These are phyloP conservation scores for Eutolmus rufibarbis DNA, from an alignment of 2,888 invertebrate genomes.

Conservation along the genomic window DNA sequence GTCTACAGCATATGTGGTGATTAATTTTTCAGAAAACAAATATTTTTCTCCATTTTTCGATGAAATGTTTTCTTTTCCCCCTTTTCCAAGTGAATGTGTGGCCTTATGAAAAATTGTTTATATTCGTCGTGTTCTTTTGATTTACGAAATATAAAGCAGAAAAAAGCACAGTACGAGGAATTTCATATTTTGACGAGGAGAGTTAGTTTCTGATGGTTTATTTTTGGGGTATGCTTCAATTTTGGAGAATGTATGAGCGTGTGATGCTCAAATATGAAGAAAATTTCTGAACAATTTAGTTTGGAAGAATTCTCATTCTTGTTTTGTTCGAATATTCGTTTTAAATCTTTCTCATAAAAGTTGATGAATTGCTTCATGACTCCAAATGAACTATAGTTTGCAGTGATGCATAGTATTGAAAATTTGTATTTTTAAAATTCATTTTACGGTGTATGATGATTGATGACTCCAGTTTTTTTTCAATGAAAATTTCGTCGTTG, in stretches of 20 bases:
- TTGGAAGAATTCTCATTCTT: neutral
- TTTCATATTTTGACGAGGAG: neutral
- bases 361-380: constrained; percentile 10
- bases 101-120: neutral
- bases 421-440: constrained; percentile 15
- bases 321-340: neutral
- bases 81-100: neutral
- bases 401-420: constrained; percentile 1
- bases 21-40: constrained; percentile 7
- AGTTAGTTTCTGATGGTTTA: neutral
- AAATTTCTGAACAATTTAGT: neutral
- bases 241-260: neutral
- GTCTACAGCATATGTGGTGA: neutral
- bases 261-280: neutral
- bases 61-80: constrained; percentile 11
- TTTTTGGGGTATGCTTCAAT: neutral
- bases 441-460: constrained; percentile 20
- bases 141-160: neutral
- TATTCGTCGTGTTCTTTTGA: neutral
- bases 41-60: constrained; percentile 8
- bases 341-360: neutral
- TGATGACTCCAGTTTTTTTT: neutral
- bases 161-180: neutral
- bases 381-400: neutral
- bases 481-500: neutral